Evolutionary conservation across 2,797 vertebrate genomes (phyloP).

Genomic region (Acanthiza pusilla): DNA sequence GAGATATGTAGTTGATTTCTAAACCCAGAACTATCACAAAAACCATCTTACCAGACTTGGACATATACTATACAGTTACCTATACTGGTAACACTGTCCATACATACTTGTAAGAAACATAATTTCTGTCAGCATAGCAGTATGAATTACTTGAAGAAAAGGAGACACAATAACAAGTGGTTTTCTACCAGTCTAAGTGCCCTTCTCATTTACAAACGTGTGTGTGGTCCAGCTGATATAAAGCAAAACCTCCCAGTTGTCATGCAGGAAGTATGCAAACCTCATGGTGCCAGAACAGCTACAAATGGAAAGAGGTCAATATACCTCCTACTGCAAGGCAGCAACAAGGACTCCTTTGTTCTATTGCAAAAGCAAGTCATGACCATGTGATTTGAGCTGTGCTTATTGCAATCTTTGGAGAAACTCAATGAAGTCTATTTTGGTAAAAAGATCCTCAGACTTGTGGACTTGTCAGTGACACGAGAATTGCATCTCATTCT

Average conservation of each 20-base stretch:
- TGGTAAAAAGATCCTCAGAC: background rate
- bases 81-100: background rate
- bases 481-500: background rate
- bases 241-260: accelerated
- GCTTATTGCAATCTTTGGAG: background rate
- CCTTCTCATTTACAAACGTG: background rate
- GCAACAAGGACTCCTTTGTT: background rate
- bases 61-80: too few relatives aligned
- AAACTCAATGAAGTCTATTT: background rate
- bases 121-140: background rate
- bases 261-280: background rate
- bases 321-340: background rate
- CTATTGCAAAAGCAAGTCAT: background rate
- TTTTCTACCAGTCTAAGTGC: background rate
- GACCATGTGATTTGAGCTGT: background rate
- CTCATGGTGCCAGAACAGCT: background rate
- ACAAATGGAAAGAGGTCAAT: background rate
- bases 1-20: background rate
- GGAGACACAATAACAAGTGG: background rate
- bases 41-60: background rate
- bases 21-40: background rate
- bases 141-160: background rate
- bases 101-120: background rate
- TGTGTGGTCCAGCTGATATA: background rate
- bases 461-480: background rate